Evolutionary conservation across 2,888 invertebrate species (phyloP).

Genomic region (Caenorhabditis angaria): DNA sequence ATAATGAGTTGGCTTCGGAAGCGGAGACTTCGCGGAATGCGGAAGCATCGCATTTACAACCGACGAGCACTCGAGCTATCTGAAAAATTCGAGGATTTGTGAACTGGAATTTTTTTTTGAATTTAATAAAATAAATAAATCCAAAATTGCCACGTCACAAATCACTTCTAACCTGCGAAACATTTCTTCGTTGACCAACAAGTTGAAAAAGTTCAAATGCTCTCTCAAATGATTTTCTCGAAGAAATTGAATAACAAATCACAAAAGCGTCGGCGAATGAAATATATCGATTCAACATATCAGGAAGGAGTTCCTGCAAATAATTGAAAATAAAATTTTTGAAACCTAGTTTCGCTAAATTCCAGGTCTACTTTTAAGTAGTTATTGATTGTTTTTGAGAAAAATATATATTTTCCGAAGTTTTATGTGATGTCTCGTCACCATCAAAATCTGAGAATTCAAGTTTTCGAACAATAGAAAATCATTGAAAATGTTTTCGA

Average conservation of each 20-base stretch:
- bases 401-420: too few relatives aligned
- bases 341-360: neutral
- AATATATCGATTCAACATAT: conserved; percentile 12
- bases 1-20: conserved; percentile 16
- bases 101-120: too few relatives aligned
- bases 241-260: conserved; percentile 10
- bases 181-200: neutral
- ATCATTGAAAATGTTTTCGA: too few relatives aligned
- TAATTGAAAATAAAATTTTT: neutral
- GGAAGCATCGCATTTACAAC: conserved; percentile 17
- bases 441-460: too few relatives aligned
- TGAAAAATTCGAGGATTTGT: conserved; percentile 8
- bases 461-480: too few relatives aligned
- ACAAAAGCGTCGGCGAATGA: conserved; percentile 13
- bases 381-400: too few relatives aligned
- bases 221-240: neutral
- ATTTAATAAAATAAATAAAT: neutral
- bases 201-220: conserved; percentile 5
- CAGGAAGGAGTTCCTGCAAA: conserved; percentile 16
- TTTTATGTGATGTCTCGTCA: too few relatives aligned
- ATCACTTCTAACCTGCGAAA: conserved; percentile 2
- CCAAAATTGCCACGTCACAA: neutral
- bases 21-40: conserved; percentile 14
- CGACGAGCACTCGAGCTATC: conserved; percentile 33
- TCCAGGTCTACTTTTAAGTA: too few relatives aligned